Base-by-base conservation (phyloP, 2,113 vertebrate species). In the Eublepharis macularius region DNA sequence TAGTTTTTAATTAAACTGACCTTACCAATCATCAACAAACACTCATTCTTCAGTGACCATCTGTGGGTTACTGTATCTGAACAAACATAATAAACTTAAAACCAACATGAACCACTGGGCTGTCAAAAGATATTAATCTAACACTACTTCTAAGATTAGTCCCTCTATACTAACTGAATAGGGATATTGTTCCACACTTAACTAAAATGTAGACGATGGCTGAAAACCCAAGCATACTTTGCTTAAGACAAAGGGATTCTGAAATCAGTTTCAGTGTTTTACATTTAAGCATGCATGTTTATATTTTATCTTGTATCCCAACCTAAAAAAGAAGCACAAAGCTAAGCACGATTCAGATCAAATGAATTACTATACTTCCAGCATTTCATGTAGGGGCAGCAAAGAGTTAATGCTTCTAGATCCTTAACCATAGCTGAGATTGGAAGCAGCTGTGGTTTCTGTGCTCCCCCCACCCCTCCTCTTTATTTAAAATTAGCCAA, bases 31-130 rank as follows among this genome's bases (percentile, higher is more conserved):
- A 89, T 78, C 88, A 91, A 87, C 34, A 88, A 90, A 47, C 57
- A 1, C 7, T 13, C 19, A 83, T 76, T 91, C 73, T 74, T 85
- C 47, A 73, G 45, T 77, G 89, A 91, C 73, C 47, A 85, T 45
- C 29, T n/a, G 47, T 6, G 2, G 85, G 84, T 93, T 90, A 82
- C 78, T 80, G 89, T 82, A 90, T 45, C 24, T 79, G 70, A 83
- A 21, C 79, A 78, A 41, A 92, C 89, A 94, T 83, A 78, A 92
- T 79, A 83, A 88, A 70, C 29, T 86, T 85, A 84, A 60, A 88
- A 88, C 82, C 54, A 63, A 82, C 84, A 60, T 86, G 80, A 92
- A 88, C 69, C 83, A 91, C 84, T 86, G 45, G 93, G 51, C 77
- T 89, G 87, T 85, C 89, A 88, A 68, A 92, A 83, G 47, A 43